Evolutionary conservation across 2,113 vertebrate species (phyloP).

Genomic region (Hyla sarda): DNA sequence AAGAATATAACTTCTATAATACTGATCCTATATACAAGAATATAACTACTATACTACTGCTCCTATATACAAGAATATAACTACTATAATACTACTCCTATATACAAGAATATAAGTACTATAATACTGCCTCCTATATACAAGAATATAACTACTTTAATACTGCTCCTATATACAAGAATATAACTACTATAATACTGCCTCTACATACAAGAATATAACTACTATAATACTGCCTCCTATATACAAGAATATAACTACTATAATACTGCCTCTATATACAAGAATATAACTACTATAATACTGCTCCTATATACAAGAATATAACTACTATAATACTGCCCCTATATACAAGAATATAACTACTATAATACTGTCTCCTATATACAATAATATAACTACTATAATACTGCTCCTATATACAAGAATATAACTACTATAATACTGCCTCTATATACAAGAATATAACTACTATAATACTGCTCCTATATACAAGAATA

Average conservation of each 20-base stretch:
- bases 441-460: neutral
- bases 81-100: neutral
- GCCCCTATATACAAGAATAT: conserved; percentile 14
- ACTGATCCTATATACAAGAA: neutral
- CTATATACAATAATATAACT: neutral
- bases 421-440: conserved; percentile 20
- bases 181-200: conserved; percentile 22
- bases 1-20: too few relatives aligned
- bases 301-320: neutral
- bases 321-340: conserved; percentile 17
- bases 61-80: neutral
- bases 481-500: neutral
- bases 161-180: neutral
- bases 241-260: too few relatives aligned
- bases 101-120: neutral
- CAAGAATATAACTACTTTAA: too few relatives aligned
- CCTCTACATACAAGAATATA: conserved; percentile 2
- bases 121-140: neutral
- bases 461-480: neutral
- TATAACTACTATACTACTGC: neutral
- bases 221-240: conserved; percentile 1
- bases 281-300: conserved; percentile 5
- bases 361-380: neutral
- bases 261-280: neutral
- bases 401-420: conserved; percentile 2